phyloP scores from a whole-genome alignment of 2,113 vertebrate genomes.

The Rhinopomastus cyanomelas region DNA sequence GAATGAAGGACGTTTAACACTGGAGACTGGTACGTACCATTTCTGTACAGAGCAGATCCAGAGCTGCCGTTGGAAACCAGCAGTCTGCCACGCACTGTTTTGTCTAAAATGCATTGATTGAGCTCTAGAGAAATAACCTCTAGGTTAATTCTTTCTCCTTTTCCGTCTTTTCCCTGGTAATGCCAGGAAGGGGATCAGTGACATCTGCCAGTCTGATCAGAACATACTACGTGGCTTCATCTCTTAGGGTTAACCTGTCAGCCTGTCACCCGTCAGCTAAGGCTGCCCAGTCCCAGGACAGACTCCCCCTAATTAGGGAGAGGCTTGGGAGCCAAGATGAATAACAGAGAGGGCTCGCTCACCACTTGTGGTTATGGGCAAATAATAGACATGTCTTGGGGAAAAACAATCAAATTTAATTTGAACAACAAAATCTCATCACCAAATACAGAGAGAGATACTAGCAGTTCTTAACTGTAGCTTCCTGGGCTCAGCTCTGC shows the following conservation, averaged over 20 bases:
- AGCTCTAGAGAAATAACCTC: not conserved
- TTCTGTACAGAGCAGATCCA: not conserved
- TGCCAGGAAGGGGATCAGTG: not conserved
- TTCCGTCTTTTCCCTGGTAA: not conserved
- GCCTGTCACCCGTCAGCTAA: too few relatives aligned
- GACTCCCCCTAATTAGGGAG: too few relatives aligned
- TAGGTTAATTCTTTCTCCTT: not conserved
- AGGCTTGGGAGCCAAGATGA: too few relatives aligned
- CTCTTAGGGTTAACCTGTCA: not conserved
- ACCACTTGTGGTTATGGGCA: too few relatives aligned
- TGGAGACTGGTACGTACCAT: not conserved
- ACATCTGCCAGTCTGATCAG: not conserved
- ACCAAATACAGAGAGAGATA: too few relatives aligned
- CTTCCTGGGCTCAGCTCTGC: too few relatives aligned
- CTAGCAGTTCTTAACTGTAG: too few relatives aligned
- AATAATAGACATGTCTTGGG: too few relatives aligned
- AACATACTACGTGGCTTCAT: not conserved
- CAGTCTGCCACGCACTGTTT: accelerated
- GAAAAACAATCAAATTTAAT: too few relatives aligned
- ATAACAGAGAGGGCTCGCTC: too few relatives aligned
- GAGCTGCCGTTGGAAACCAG: not conserved
- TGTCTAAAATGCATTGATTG: not conserved
- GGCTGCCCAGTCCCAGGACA: too few relatives aligned
- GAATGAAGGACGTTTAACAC: not conserved
- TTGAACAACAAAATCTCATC: too few relatives aligned